Base-by-base conservation (phyloP, 2,888 invertebrate species). In the Adelognathus sp. region DNA sequence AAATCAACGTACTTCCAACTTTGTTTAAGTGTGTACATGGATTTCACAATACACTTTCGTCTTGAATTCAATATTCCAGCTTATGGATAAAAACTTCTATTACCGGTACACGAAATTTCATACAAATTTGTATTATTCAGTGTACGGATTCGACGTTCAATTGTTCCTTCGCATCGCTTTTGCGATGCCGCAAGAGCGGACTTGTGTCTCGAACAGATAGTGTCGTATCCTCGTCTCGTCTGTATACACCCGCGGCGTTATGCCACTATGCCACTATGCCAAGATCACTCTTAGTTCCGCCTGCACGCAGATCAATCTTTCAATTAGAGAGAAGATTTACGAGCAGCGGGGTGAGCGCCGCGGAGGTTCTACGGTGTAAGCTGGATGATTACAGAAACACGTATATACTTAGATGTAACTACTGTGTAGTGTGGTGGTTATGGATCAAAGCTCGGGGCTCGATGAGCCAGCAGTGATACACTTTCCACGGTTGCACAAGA, bases 291-390 rank as follows among this genome's bases (percentile, higher is more conserved):
- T 86, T 83, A 83, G 85, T 84, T 86, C 85, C 86, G 83, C 82
- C 82, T 75, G 79, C 79, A 81, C 77, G 81, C 81, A 82, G 87
- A 86, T 88, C 89, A 86, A 88, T 88, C 89, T 87, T 87, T 87
- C 88, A 89, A 88, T 89, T 89, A 88, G 84, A 84, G 70, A 67
- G 16, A 72, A 71, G 87, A 89, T 88, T 89, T 88, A 88, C 83
- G 85, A 83, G 72, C 79, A 79, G 78, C 80, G 81, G 81, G 83
- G 77, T 82, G 81, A 82, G 74, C 46, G 66, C 61, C 71, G 52
- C 66, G 69, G 70, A 79, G 67, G 78, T 74, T 21, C 21, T 44
- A 31, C 39, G 54, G 54, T 11, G 80, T 73, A 52, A 69, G 79
- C 50, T 33, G 52, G 56, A 46, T 76, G 72, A 33, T 70, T 71